Conservation (phyloP, 2,888 invertebrate species). For the Ashinkailepas kermadecensis region DNA sequence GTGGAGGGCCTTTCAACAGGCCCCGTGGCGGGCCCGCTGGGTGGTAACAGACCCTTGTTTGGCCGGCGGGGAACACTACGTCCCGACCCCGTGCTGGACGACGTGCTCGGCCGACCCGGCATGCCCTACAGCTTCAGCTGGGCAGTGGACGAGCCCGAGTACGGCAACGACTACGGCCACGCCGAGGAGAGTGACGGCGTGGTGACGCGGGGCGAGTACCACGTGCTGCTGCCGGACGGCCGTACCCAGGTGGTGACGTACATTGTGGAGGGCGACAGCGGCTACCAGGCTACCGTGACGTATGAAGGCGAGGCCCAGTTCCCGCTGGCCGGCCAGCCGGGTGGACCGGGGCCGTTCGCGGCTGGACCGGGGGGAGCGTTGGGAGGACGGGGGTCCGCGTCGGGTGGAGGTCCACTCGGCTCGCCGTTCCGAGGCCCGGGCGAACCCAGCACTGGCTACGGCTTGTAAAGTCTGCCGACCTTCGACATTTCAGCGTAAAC, state of each 20-base stretch:
- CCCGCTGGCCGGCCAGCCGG: background rate
- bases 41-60: background rate
- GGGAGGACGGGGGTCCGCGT: background rate
- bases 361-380: background rate
- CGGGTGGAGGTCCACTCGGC: background rate
- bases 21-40: background rate
- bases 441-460: slow-evolving; percentile 14
- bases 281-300: background rate
- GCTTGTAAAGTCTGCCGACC: background rate
- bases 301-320: background rate
- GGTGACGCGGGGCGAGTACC: no score
- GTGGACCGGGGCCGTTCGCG: background rate
- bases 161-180: background rate
- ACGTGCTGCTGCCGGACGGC: no score
- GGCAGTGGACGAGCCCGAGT: background rate
- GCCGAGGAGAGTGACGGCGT: background rate
- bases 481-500: no score
- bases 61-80: background rate
- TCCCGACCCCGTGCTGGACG: background rate
- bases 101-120: background rate
- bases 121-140: background rate
- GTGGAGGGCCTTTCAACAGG: background rate
- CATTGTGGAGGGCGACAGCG: background rate
- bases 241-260: no score
- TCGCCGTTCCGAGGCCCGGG: background rate